Conservation (phyloP, 2,888 invertebrate genomes). For the Rhingia rostrata region DNA sequence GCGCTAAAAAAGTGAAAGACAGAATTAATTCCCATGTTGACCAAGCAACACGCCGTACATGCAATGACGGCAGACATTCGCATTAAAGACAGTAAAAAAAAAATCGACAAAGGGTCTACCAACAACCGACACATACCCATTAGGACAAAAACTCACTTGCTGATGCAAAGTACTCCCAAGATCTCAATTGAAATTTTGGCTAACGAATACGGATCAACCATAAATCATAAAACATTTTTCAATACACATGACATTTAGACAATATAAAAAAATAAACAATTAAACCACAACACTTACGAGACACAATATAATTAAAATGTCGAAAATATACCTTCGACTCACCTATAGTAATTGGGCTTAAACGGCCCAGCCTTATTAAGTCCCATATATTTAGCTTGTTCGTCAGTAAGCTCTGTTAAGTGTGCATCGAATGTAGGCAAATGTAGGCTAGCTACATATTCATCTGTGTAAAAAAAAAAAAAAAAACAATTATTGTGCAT, state of each 20-base stretch:
- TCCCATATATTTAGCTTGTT: constrained; percentile 98
- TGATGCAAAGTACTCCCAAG: too few species aligned
- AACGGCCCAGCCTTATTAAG: constrained; percentile 99
- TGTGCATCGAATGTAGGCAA: constrained; percentile 98
- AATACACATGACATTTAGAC: neutral
- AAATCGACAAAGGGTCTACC: too few species aligned
- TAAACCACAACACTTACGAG: constrained; percentile 51
- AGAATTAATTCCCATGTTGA: too few species aligned
- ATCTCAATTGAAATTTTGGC: too few species aligned
- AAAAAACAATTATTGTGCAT: neutral
- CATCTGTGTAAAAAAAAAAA: constrained; percentile 86
- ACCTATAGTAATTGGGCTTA: constrained; percentile 99
- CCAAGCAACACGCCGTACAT: too few species aligned
- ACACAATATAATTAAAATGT: constrained; percentile 54
- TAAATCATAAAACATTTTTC: neutral
- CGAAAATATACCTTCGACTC: constrained; percentile 76
- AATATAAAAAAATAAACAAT: constrained; percentile 19
- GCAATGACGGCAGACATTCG: too few species aligned
- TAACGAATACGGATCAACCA: too few species aligned
- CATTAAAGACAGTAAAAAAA: too few species aligned
- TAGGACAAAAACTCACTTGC: too few species aligned
- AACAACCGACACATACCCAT: too few species aligned
- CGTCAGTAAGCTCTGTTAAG: constrained; percentile 96
- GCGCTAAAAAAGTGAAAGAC: too few species aligned
- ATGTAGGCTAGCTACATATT: constrained; percentile 98